Percentiles rank a stretch among this genome's conserved stretches.
phyloP scores from a whole-genome alignment of 2,113 vertebrate species.

The Vidua macroura region DNA sequence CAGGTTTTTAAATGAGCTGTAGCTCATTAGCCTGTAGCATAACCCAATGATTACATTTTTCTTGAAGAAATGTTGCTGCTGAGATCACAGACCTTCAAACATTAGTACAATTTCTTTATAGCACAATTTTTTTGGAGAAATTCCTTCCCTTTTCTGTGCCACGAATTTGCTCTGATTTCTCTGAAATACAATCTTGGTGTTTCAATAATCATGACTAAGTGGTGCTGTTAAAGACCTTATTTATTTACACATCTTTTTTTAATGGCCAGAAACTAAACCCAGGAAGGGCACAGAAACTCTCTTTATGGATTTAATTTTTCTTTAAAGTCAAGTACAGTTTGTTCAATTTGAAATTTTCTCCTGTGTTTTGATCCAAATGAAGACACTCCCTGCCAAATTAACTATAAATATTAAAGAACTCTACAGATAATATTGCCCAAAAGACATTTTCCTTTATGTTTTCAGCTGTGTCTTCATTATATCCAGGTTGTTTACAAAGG shows the following conservation, averaged over 20 bases:
- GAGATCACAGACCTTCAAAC: background rate
- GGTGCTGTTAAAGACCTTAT: background rate
- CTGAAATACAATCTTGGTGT: background rate
- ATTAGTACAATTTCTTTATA: background rate
- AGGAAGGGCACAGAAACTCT: background rate
- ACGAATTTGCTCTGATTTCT: background rate
- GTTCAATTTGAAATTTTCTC: background rate
- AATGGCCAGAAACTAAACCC: background rate
- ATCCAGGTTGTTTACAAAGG: background rate
- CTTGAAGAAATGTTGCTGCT: background rate
- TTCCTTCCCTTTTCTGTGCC: background rate
- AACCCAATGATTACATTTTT: background rate
- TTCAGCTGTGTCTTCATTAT: background rate
- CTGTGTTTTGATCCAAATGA: background rate
- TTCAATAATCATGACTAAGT: background rate
- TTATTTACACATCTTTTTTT: background rate
- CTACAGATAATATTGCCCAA: background rate
- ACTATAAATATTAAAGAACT: background rate
- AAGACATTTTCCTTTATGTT: background rate
- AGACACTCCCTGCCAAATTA: background rate
- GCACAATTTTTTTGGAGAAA: background rate
- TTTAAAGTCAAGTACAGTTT: background rate
- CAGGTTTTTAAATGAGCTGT: background rate
- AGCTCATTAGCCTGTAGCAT: background rate
- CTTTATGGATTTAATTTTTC: background rate